Base-by-base conservation (phyloP, 2,113 vertebrate genomes). In the Brachypteracias leptosomus region DNA sequence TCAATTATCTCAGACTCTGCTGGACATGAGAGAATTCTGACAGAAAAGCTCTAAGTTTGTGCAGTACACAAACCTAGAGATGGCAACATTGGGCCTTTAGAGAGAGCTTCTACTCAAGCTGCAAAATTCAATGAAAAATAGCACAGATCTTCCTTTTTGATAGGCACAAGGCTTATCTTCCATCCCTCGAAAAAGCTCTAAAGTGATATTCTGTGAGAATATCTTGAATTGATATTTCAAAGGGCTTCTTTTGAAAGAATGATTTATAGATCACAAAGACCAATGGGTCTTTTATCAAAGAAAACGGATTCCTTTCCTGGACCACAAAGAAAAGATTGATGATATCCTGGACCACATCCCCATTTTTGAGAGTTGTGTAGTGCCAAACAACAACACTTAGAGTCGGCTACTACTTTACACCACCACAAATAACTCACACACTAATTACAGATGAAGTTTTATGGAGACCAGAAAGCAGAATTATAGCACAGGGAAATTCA, bases 231-330 rank as follows among this genome's bases (percentile, higher is more conserved):
- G 97, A 96, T 97, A 96, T 95, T 97, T 97, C 97, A 96, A 96
- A 98, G 79, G 92, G 58, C 66, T 97, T 97, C 92, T 96, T 97
- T 96, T 58, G 75, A 96, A 97, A 92, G 97, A 95, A 98, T 98
- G 97, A 98, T 98, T 98, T 98, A 98, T 98, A 97, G 77, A 96
- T 95, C 97, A 97, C 95, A 97, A 97, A 97, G 96, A 89, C 92
- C 97, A 97, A 96, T 76, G 95, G 94, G 96, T 96, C 94, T 98
- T 97, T 96, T 97, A 96, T 97, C 94, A 97, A 98, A 97, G 96
- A 97, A 98, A 98, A 98, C 93, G 10, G 95, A 98, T 98, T 97
- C 93, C 63, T 97, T 97, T 97, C 79, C 91, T 95, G 95, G 97
- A 96, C 63, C 71, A 88, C 97, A 96, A 93, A 95, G 96, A 97